Conservation (phyloP, 2,888 invertebrate species). For the Amblyjoppa proteus region DNA sequence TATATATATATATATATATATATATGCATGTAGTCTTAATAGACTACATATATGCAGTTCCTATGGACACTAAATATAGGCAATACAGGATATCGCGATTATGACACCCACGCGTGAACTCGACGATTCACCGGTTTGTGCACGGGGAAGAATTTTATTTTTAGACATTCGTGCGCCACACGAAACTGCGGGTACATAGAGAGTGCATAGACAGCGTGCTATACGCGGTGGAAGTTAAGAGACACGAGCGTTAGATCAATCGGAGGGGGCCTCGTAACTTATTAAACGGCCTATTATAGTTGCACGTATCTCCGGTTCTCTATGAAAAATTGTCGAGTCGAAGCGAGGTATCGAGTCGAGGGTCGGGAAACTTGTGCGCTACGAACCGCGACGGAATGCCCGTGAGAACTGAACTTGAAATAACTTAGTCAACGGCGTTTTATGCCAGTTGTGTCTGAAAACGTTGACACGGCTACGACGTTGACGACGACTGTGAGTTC, state of each 20-base stretch:
- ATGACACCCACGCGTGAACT: constrained; percentile 56
- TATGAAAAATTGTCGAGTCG: constrained; percentile 14
- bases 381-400: constrained; percentile 6
- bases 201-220: constrained; percentile 2
- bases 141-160: constrained; percentile 55
- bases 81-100: constrained; percentile 60
- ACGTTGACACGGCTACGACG: neutral
- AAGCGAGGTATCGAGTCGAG: neutral
- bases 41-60: constrained; percentile 10
- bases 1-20: too few species aligned
- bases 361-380: constrained; percentile 7
- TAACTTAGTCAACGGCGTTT: constrained; percentile 21
- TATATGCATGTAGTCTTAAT: too few species aligned
- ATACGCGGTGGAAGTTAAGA: constrained; percentile 27
- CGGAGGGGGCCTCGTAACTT: constrained; percentile 49
- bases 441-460: constrained; percentile 21
- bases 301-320: neutral
- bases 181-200: constrained; percentile 9
- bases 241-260: constrained; percentile 39
- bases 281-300: constrained; percentile 35
- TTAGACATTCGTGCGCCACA: constrained; percentile 57
- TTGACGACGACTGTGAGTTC: constrained; percentile 2
- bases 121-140: constrained; percentile 37
- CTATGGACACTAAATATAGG: constrained; percentile 30
- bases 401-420: constrained; percentile 45